A percentile compares a stretch with the other conserved stretches of the same genome.
Evolutionary conservation across 2,797 vertebrate genomes (phyloP).

Genomic region (Schizothorax lantsangensis): DNA sequence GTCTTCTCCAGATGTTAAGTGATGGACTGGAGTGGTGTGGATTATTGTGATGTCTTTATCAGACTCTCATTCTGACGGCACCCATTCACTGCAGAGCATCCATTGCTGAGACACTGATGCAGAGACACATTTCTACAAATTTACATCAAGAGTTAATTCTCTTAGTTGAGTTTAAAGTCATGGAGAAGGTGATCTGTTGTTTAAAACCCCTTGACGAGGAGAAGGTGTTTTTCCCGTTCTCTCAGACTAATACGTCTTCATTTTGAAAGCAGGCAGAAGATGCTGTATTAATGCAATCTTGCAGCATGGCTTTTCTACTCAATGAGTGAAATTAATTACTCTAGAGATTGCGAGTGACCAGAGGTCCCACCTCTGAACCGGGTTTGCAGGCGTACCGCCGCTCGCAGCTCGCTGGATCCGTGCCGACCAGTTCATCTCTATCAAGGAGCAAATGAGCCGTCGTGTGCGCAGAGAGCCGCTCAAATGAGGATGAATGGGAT

Average conservation of each 20-base stretch:
- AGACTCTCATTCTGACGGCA: too few species aligned
- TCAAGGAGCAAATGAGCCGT: slow-evolving; percentile 75
- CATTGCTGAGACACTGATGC: too few species aligned
- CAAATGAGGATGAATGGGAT: slow-evolving; percentile 58
- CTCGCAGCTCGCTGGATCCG: slow-evolving; percentile 17
- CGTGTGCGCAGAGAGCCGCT: slow-evolving; percentile 54
- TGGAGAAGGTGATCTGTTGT: background rate
- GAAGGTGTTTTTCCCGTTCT: background rate
- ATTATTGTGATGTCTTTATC: background rate
- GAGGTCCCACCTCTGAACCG: slow-evolving; percentile 33
- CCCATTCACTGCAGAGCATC: too few species aligned
- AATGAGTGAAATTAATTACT: slow-evolving; percentile 66
- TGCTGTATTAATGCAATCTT: slow-evolving; percentile 46
- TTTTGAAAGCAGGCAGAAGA: slow-evolving; percentile 59
- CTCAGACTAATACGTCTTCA: slow-evolving; percentile 64
- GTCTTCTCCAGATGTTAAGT: too few species aligned
- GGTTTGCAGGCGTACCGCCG: slow-evolving; percentile 20
- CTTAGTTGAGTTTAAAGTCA: background rate
- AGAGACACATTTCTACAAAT: too few species aligned
- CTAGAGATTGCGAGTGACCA: slow-evolving; percentile 50
- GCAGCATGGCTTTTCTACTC: slow-evolving; percentile 42
- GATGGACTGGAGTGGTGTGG: too few species aligned
- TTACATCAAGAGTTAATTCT: background rate
- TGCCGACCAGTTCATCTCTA: slow-evolving; percentile 68
- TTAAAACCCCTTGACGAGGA: background rate